These are phyloP conservation scores for Glossophaga mutica DNA, from an alignment of 2,797 vertebrate genomes.

Conservation along the genomic window DNA sequence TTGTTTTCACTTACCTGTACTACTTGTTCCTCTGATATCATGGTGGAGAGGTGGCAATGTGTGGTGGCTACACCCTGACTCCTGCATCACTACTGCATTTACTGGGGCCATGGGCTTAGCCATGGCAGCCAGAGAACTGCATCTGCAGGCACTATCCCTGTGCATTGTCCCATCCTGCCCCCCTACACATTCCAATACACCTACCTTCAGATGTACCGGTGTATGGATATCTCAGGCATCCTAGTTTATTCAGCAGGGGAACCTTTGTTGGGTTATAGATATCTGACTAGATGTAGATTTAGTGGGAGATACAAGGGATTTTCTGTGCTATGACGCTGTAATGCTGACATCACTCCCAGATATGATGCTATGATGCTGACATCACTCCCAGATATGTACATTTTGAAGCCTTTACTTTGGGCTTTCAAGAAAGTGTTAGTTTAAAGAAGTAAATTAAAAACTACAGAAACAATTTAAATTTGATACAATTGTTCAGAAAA, in stretches of 20 bases:
- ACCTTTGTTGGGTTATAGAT: neutral
- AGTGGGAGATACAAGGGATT: neutral
- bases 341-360: neutral
- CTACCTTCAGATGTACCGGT: neutral
- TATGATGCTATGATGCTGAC: neutral
- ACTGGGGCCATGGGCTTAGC: neutral
- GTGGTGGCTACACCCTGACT: neutral
- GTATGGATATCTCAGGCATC: neutral
- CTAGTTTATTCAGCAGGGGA: neutral
- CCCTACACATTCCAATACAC: neutral
- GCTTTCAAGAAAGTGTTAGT: neutral
- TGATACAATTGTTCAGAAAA: neutral
- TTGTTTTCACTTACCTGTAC: neutral
- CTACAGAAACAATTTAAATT: neutral
- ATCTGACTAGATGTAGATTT: neutral
- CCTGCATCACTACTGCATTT: neutral
- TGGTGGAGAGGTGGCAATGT: neutral
- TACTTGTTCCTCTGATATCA: neutral
- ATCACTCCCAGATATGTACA: neutral
- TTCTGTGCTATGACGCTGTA: neutral
- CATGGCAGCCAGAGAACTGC: neutral
- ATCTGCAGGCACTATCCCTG: neutral
- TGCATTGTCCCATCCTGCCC: neutral
- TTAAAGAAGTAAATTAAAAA: neutral
- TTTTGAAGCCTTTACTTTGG: neutral